phyloP scores from a whole-genome alignment of 2,888 invertebrate species.

The Folsomia candida region DNA sequence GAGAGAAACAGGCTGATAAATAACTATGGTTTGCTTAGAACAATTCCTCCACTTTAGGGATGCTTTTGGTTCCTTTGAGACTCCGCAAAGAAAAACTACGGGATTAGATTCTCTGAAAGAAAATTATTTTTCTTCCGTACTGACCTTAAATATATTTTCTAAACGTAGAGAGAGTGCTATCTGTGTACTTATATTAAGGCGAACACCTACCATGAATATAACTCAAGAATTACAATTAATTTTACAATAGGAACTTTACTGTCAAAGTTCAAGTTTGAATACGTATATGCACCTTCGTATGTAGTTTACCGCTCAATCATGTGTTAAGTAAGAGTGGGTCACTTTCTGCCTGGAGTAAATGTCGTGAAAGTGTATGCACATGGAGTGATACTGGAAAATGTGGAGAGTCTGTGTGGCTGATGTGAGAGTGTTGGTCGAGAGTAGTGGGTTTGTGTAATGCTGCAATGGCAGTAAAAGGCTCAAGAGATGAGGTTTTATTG shows the following conservation, averaged over 20 bases:
- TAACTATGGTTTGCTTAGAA: background rate
- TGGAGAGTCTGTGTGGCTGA: background rate
- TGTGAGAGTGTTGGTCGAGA: background rate
- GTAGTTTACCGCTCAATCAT: background rate
- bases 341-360: background rate
- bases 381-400: background rate
- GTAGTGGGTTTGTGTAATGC: background rate
- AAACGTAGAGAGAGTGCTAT: too few species aligned
- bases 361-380: background rate
- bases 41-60: background rate
- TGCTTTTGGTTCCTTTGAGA: background rate
- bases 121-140: background rate
- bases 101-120: background rate
- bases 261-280: background rate
- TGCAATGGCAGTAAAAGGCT: conserved; percentile 5
- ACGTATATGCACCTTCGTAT: too few species aligned
- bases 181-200: too few species aligned
- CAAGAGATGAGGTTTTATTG: conserved; percentile 21
- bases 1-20: background rate
- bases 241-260: too few species aligned
- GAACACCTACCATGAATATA: too few species aligned
- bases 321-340: background rate
- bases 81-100: background rate
- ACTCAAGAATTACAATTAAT: too few species aligned
- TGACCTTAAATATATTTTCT: too few species aligned